Percentiles rank a stretch among this genome's conserved stretches.
phyloP scores from a whole-genome alignment of 2,113 vertebrate genomes.

The Aepyceros melampus region DNA sequence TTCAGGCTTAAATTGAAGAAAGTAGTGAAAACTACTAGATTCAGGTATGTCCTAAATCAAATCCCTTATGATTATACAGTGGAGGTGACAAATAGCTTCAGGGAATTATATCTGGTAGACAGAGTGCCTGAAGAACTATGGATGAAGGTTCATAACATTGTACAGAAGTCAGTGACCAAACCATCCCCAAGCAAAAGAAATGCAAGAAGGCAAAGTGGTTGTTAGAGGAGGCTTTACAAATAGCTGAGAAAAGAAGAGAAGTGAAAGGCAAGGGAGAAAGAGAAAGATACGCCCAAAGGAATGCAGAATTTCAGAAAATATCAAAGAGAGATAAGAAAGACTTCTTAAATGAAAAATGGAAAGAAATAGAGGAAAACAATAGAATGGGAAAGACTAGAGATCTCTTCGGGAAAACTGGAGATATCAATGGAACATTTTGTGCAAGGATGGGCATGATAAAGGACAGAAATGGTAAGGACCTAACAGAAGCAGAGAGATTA shows the following conservation, averaged over 20 bases:
- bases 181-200: background rate
- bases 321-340: background rate
- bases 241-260: background rate
- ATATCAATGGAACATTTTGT: background rate
- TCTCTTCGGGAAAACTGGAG: background rate
- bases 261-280: background rate
- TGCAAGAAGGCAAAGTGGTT: background rate
- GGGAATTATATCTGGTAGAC: background rate
- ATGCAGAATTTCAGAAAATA: background rate
- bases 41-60: background rate
- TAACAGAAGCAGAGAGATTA: background rate
- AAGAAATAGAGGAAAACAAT: background rate
- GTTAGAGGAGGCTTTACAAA: background rate
- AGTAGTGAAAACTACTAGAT: background rate
- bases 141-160: background rate
- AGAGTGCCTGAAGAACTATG: background rate
- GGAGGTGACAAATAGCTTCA: background rate
- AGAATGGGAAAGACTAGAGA: background rate
- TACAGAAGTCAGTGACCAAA: background rate
- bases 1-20: background rate
- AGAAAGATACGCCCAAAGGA: fast-evolving
- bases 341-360: background rate
- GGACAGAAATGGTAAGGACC: background rate
- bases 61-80: background rate
- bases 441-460: background rate